A percentile compares a stretch with the other conserved stretches of the same genome.
Evolutionary conservation across 1,140 invertebrate species (phyloP).

Genomic region (Cydia pomonella): DNA sequence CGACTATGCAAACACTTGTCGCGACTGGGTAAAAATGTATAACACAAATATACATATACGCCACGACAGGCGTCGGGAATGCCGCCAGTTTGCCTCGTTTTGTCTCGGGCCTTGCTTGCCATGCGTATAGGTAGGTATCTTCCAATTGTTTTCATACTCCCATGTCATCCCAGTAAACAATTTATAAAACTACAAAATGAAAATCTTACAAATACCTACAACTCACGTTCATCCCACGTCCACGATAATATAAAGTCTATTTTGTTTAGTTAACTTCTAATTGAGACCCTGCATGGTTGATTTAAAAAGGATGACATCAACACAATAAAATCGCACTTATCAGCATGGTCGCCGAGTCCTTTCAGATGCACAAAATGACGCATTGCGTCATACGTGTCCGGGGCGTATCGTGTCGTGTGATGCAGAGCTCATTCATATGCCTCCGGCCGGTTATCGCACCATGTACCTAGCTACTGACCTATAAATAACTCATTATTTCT

Average conservation of each 20-base stretch:
- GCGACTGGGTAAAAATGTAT: constrained; percentile 59
- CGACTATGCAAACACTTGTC: constrained; percentile 62
- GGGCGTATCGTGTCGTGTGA: constrained; percentile 15
- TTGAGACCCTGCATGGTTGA: not conserved
- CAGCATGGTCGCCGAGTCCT: not conserved
- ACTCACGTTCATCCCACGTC: no score
- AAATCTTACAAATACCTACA: no score
- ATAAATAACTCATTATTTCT: constrained; percentile 26
- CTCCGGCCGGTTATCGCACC: constrained; percentile 9
- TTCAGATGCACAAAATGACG: not conserved
- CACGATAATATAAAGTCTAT: constrained; percentile 1
- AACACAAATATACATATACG: constrained; percentile 58
- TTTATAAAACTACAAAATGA: no score
- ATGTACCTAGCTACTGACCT: constrained; percentile 14
- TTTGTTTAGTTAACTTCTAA: not conserved
- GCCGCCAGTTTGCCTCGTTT: constrained; percentile 59
- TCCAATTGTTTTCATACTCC: not conserved
- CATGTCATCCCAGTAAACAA: not conserved
- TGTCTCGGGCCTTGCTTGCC: constrained; percentile 46
- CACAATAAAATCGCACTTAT: constrained; percentile 18
- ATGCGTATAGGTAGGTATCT: constrained; percentile 21
- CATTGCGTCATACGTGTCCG: constrained; percentile 8
- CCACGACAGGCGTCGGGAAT: constrained; percentile 54
- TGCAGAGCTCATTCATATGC: constrained; percentile 25
- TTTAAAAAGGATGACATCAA: constrained; percentile 10